phyloP scores from a whole-genome alignment of 1,140 invertebrate species.

The Sitodiplosis mosellana region DNA sequence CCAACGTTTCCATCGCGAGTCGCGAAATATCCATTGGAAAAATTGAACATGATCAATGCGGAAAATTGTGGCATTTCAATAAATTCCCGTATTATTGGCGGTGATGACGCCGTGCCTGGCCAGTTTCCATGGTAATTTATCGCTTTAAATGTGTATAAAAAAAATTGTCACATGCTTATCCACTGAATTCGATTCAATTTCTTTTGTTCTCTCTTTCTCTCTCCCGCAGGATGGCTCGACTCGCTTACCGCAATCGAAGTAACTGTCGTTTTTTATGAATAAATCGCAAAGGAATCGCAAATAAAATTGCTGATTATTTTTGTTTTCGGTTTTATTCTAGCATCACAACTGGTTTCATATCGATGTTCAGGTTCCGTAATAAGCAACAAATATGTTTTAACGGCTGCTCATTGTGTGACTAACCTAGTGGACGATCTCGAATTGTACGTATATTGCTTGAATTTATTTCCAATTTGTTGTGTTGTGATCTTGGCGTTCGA shows the following conservation, averaged over 20 bases:
- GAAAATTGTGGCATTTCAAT: constrained; percentile 33
- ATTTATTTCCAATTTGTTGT: constrained; percentile 1
- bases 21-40: not conserved
- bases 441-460: constrained; percentile 24
- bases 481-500: not conserved
- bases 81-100: constrained; percentile 40
- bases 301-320: constrained; percentile 9
- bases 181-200: no score
- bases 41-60: constrained; percentile 2
- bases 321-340: constrained; percentile 26
- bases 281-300: no score
- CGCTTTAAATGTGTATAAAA: no score
- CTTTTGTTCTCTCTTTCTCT: no score
- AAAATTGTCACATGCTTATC: no score
- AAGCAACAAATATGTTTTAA: constrained; percentile 36
- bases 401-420: constrained; percentile 45
- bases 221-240: constrained; percentile 31
- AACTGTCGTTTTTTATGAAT: constrained; percentile 5
- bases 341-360: constrained; percentile 28
- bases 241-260: constrained; percentile 34
- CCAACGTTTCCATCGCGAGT: constrained; percentile 12
- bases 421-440: constrained; percentile 25
- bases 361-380: constrained; percentile 46
- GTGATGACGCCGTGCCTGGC: constrained; percentile 33
- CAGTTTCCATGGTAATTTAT: constrained; percentile 38